Evolutionary conservation across 2,113 vertebrate species (phyloP).

Genomic region (Melanotaenia duboulayi): DNA sequence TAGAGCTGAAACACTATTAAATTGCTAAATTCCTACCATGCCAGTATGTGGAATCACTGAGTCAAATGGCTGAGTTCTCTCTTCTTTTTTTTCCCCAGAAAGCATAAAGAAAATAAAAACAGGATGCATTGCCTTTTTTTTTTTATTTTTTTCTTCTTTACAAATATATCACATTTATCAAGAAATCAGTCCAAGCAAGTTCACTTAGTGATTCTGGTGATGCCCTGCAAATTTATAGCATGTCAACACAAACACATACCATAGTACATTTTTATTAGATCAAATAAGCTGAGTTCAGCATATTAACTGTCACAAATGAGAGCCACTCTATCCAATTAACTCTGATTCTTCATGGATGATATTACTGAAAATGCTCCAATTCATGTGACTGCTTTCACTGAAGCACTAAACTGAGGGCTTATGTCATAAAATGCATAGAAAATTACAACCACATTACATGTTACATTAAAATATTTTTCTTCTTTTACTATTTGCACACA

Average conservation of each 20-base stretch:
- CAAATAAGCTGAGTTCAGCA: too few relatives aligned
- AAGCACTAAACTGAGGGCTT: background rate
- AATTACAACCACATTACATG: background rate
- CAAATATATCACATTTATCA: background rate
- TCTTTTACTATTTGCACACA: background rate
- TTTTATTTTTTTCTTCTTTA: background rate
- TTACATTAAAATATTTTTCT: background rate
- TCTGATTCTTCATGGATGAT: background rate
- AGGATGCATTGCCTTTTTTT: background rate
- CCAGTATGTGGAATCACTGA: background rate
- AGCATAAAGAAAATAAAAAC: background rate
- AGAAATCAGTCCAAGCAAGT: background rate
- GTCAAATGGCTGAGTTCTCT: too few relatives aligned
- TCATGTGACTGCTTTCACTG: background rate
- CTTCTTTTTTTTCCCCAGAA: background rate
- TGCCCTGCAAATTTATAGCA: slow-evolving; percentile 10
- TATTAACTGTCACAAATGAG: background rate
- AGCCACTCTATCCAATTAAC: too few relatives aligned
- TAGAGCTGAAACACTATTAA: background rate
- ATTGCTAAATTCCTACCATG: background rate
- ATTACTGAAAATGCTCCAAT: background rate
- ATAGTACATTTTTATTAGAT: too few relatives aligned
- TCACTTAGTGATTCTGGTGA: background rate
- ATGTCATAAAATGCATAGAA: background rate
- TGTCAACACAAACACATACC: background rate